These are phyloP conservation scores for Drosophila pachea DNA, from an alignment of 1,140 invertebrate species.

Conservation along the genomic window DNA sequence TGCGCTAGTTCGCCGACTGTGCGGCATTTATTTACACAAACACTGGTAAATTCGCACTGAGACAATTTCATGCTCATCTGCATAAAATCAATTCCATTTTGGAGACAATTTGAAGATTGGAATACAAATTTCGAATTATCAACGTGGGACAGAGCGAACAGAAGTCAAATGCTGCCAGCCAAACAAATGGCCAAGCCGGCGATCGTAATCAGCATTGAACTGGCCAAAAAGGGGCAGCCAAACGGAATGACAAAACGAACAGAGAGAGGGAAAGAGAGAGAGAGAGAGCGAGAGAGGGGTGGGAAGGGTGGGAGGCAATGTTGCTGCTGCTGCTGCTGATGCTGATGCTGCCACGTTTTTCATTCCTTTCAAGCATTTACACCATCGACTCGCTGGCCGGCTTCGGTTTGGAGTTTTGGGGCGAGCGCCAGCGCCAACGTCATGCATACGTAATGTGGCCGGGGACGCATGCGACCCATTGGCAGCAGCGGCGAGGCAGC, in stretches of 20 bases:
- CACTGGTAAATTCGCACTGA: conserved; percentile 70
- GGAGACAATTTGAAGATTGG: conserved; percentile 79
- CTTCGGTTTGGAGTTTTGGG: conserved; percentile 17
- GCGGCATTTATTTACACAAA: conserved; percentile 75
- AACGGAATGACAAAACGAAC: not conserved
- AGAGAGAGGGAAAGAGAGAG: not conserved
- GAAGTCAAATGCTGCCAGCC: conserved; percentile 14
- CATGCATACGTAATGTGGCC: conserved; percentile 76
- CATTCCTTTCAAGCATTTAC: conserved; percentile 64
- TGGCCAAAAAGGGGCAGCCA: conserved; percentile 31
- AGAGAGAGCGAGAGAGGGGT: not conserved
- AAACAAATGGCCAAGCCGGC: conserved; percentile 57
- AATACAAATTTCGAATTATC: conserved; percentile 79
- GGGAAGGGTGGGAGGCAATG: not conserved
- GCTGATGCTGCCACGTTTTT: conserved; percentile 22
- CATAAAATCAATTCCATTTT: conserved; percentile 79
- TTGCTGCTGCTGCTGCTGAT: conserved; percentile 2
- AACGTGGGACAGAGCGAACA: conserved; percentile 60
- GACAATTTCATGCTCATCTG: conserved; percentile 79
- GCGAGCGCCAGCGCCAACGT: conserved; percentile 45
- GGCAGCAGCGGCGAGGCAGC: conserved; percentile 4
- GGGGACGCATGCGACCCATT: conserved; percentile 52
- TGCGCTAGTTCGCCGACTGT: conserved; percentile 35
- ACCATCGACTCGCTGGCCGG: conserved; percentile 50
- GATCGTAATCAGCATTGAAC: conserved; percentile 75